Conservation (phyloP, 2,113 vertebrate genomes). For the Scytalopus superciliaris region DNA sequence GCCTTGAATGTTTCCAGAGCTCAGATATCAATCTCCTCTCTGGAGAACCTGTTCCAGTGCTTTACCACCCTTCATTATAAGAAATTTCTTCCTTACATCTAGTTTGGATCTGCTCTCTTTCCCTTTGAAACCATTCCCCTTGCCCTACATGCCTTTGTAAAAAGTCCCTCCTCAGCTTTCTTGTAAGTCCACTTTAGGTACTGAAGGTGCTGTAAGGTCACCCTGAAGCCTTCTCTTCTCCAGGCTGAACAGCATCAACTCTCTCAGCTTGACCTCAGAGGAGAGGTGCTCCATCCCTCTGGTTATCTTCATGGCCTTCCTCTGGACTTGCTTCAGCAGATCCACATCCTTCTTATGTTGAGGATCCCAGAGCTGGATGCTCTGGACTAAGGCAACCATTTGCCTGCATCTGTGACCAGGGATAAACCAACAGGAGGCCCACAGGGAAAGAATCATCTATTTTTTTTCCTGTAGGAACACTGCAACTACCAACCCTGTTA, state of each 20-base stretch:
- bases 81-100: not conserved
- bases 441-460: rapidly evolving
- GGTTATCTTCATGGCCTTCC: not conserved
- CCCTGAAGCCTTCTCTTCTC: not conserved
- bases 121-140: not conserved
- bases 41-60: not conserved
- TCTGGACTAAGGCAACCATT: not conserved
- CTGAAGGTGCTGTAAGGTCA: not conserved
- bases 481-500: not conserved
- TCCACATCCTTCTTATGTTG: not conserved
- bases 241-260: not conserved
- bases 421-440: not conserved
- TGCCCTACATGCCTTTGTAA: not conserved
- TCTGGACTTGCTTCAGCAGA: not conserved
- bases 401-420: not conserved
- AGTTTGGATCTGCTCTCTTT: not conserved
- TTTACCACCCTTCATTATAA: not conserved
- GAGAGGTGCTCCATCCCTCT: not conserved
- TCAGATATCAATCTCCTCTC: not conserved
- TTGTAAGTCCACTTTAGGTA: not conserved
- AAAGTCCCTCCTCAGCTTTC: not conserved
- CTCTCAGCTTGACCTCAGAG: not conserved
- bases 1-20: not conserved
- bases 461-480: not conserved
- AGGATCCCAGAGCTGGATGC: not conserved